Conservation (phyloP, 2,113 vertebrate species). For the Alouatta palliata region DNA sequence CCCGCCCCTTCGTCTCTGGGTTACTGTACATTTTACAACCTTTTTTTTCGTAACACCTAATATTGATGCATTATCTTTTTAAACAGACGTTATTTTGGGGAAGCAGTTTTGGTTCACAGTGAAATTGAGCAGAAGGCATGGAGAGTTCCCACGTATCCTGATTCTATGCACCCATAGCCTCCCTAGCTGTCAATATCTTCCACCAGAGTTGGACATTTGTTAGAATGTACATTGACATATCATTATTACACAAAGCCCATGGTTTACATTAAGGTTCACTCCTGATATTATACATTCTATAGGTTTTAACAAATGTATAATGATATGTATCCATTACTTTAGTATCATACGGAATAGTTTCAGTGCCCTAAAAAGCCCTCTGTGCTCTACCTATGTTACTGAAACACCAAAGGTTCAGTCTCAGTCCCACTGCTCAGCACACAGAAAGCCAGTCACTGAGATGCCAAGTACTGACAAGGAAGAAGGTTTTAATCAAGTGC, state of each 20-base stretch:
- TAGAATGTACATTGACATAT: neutral
- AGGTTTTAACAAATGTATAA: neutral
- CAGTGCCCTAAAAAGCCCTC: neutral
- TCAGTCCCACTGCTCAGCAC: no score
- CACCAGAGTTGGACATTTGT: neutral
- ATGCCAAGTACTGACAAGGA: no score
- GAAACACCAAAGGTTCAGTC: no score
- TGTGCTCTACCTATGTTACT: neutral
- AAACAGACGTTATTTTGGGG: neutral
- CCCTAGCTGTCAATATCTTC: neutral
- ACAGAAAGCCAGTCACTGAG: no score
- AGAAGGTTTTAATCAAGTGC: no score
- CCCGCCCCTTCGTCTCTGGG: neutral
- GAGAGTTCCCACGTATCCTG: neutral
- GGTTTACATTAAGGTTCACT: neutral
- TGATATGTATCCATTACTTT: neutral
- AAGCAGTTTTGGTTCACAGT: neutral
- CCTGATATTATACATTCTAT: no score
- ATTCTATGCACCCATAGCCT: neutral
- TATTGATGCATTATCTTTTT: neutral
- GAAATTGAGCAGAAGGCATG: neutral
- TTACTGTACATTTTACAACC: neutral
- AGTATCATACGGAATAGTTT: neutral
- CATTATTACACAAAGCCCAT: neutral
- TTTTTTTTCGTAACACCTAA: neutral